Base-by-base conservation (phyloP, 2,113 vertebrate genomes). In the Planiliza haematocheilus region DNA sequence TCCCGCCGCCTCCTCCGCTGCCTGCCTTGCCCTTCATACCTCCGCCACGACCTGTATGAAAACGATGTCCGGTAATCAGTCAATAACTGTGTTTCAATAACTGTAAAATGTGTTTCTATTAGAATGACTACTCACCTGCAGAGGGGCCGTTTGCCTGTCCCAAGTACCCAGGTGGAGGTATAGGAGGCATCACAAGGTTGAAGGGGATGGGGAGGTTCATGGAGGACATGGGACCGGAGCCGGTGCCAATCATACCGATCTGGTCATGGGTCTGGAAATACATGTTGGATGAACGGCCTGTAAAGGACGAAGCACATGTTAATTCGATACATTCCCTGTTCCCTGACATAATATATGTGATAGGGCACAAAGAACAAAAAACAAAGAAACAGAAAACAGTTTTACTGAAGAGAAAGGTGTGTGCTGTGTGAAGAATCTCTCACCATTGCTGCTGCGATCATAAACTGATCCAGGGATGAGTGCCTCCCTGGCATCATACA, bases 231-330 rank as follows among this genome's bases (percentile, higher is more conserved):
- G 96, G 96, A 91, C 93, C 95, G 50, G 95, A 94, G 17, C 96
- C 95, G 0, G 97, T 93, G 0, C 96, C 95, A 41, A 98, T 98
- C 97, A 98, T 96, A 64, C 97, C 96, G 0, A 98, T 96, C 93
- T 98, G 97, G 91, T 98, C 97, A 0, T 98, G 97, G 11, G 97
- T 98, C 60, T 98, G 97, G 91, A 98, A 98, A 88, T 98, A 98
- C 96, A 97, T 95, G 88, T 94, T 98, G 6, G 96, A 96, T 0
- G 96, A 95, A 38, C 96, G 97, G 0, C 96, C 96, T 96, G 42
- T 0, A 36, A 16, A 75, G 38, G 78, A n/a, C n/a, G n/a, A n/a
- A n/a, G n/a, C n/a, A n/a, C n/a, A n/a, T n/a, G n/a, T n/a, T n/a
- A n/a, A n/a, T n/a, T n/a, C n/a, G n/a, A n/a, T n/a, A n/a, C n/a